Percentiles rank a stretch among this genome's conserved stretches.
Evolutionary conservation across 2,113 vertebrate species (phyloP).

Genomic region (Pristiophorus japonicus): DNA sequence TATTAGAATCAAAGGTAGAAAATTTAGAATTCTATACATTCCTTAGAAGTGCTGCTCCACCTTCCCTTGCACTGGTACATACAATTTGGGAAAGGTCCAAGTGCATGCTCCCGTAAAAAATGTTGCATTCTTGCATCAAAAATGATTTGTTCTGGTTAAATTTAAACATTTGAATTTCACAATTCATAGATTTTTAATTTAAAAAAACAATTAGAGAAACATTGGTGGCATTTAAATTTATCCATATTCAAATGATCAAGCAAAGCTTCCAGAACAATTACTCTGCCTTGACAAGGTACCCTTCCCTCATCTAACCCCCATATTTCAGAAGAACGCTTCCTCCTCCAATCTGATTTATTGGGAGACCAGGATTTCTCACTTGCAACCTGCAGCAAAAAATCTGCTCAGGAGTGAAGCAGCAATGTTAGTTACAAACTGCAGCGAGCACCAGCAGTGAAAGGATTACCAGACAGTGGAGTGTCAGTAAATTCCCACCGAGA

Average conservation of each 20-base stretch:
- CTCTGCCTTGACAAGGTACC: background rate
- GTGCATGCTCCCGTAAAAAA: background rate
- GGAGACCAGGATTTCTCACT: background rate
- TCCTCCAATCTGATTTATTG: background rate
- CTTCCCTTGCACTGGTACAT: background rate
- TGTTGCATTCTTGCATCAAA: background rate
- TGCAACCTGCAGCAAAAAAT: background rate
- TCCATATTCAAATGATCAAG: background rate
- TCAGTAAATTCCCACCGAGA: background rate
- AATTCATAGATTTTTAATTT: background rate
- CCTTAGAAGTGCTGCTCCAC: background rate
- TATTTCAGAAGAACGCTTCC: background rate
- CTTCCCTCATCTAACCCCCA: background rate
- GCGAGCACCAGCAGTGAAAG: background rate
- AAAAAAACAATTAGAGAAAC: background rate
- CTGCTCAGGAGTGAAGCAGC: background rate
- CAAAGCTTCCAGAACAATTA: background rate
- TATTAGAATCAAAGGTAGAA: background rate
- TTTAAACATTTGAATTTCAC: background rate
- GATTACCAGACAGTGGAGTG: background rate
- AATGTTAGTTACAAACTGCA: background rate
- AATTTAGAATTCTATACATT: background rate
- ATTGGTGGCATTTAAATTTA: background rate
- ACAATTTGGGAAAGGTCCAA: background rate
- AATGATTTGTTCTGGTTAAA: background rate